Base-by-base conservation (phyloP, 2,888 invertebrate genomes). In the Drosophila fungiperda region DNA sequence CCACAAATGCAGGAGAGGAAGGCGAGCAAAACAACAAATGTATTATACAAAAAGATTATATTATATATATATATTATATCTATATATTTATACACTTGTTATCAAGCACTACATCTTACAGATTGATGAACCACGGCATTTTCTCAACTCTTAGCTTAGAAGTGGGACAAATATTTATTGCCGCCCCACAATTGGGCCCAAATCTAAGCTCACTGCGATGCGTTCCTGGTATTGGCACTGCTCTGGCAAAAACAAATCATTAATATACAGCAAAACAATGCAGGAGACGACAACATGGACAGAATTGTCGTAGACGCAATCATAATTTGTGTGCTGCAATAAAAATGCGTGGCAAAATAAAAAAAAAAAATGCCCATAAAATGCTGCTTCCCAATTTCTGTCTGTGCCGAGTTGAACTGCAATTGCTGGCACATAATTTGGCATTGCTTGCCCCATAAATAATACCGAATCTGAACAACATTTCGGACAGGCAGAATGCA, bases 341-440 rank as follows among this genome's bases (percentile, higher is more conserved):
- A 85, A 90, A 89, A 90, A 80, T 86, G 89, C 90, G 90, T 88
- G 80, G 72, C 84, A 80, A 74, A 77, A 83, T 80, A 83, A 88
- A 26, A 29, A 29, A 26, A 26, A 29, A 29, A 83, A 90, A 72
- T 68, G 64, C 81, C 63, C 84, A 89, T 90, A 86, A 86, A 84
- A 78, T 58, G 78, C 53, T 72, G 82, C 20, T 49, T 65, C 69
- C 58, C 84, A 90, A 90, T 88, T 83, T 74, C 68, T 60, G 75
- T 62, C 70, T 65, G 23, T 8, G 48, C 20, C 12, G 54, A 59
- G 35, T 50, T 35, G 61, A 45, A 40, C 53, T 78, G 76, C 89
- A 83, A 87, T 86, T 81, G 74, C 79, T 79, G 76, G 77, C 90
- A 79, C 75, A 90, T 89, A 75, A 83, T 84, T 79, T 76, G 84